phyloP scores from a whole-genome alignment of 2,888 invertebrate species.

The Orthosia gothica region DNA sequence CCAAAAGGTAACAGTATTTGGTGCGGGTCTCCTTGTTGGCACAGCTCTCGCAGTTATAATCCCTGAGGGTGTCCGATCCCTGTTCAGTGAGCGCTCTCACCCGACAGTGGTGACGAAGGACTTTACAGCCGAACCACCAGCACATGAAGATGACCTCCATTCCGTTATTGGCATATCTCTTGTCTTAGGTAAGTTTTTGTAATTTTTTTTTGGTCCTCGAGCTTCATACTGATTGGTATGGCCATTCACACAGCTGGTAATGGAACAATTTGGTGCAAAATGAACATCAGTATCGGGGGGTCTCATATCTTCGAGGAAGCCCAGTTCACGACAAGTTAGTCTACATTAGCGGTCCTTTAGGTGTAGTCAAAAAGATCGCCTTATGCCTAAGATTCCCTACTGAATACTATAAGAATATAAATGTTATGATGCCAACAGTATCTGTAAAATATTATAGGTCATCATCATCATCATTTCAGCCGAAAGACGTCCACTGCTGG shows the following conservation, averaged over 20 bases:
- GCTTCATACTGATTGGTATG: background rate
- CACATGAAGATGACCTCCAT: constrained; percentile 92
- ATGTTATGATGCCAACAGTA: background rate
- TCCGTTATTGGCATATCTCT: constrained; percentile 97
- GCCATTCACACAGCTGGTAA: background rate
- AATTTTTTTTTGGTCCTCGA: background rate
- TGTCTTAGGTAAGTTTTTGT: constrained; percentile 93
- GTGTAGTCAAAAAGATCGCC: too few relatives aligned
- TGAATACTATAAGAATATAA: too few relatives aligned
- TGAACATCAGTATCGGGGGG: too few relatives aligned
- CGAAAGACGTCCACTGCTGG: too few relatives aligned
- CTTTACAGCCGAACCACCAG: constrained; percentile 82
- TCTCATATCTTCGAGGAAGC: too few relatives aligned
- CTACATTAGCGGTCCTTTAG: too few relatives aligned
- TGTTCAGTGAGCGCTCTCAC: constrained; percentile 89
- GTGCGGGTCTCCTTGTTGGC: constrained; percentile 99
- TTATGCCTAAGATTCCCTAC: too few relatives aligned
- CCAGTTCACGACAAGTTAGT: too few relatives aligned
- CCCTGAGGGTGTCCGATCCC: constrained; percentile 98
- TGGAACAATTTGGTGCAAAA: too few relatives aligned
- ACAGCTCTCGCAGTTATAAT: constrained; percentile 99
- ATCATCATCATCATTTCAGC: too few relatives aligned
- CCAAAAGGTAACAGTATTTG: constrained; percentile 98
- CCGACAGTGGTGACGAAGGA: constrained; percentile 82
- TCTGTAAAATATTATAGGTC: background rate